These are phyloP conservation scores for Synaphobranchus kaupii DNA, from an alignment of 2,797 vertebrate genomes.

Conservation along the genomic window DNA sequence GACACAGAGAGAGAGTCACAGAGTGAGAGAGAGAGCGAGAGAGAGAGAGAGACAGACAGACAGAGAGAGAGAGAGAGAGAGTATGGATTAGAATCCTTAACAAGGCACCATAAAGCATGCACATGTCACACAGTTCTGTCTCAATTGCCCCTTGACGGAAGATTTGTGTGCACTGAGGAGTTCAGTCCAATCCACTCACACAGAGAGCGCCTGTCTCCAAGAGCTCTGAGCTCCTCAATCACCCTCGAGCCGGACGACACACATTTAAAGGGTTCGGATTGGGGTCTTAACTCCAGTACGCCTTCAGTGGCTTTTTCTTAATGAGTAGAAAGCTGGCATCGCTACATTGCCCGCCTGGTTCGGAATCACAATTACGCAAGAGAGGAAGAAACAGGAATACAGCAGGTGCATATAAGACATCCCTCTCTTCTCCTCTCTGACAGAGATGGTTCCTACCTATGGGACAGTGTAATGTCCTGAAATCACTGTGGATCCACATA, in stretches of 20 bases:
- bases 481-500: background rate
- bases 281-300: background rate
- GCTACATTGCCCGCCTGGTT: background rate
- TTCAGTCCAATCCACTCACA: conserved; percentile 12
- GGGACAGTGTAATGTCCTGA: background rate
- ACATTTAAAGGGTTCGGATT: background rate
- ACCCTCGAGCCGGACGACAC: background rate
- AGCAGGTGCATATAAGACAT: background rate
- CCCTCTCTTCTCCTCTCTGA: background rate
- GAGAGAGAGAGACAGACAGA: too few species aligned
- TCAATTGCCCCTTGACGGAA: background rate
- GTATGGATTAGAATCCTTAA: conserved; percentile 14
- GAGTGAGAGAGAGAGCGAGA: background rate
- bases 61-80: background rate
- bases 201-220: background rate
- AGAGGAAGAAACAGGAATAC: background rate
- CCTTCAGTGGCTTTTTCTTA: background rate
- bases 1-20: too few species aligned
- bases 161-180: background rate
- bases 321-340: background rate
- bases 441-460: background rate
- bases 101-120: conserved; percentile 6
- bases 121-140: background rate
- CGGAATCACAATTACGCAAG: background rate
- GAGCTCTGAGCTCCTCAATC: background rate